A percentile compares a stretch with the other conserved stretches of the same genome.
phyloP scores from a whole-genome alignment of 2,113 vertebrate genomes.

The Chlamydotis undulata region DNA sequence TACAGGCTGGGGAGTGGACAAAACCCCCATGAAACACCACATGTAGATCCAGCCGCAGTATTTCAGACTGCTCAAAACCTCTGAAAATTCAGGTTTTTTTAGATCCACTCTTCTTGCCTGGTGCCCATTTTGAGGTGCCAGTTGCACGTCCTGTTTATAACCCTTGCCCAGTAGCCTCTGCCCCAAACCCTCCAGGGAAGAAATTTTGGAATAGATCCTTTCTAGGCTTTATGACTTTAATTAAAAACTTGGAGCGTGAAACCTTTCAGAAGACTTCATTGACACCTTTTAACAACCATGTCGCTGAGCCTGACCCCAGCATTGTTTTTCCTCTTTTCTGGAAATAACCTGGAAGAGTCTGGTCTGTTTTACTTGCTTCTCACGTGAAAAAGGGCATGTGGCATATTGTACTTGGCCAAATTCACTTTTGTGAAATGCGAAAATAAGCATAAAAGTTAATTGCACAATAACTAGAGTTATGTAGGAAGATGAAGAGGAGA shows the following conservation, averaged over 20 bases:
- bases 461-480: not conserved
- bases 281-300: not conserved
- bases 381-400: not conserved
- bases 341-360: not conserved
- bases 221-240: not conserved
- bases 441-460: not conserved
- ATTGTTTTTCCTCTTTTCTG: too few relatives aligned
- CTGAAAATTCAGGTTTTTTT: not conserved
- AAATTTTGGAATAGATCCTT: not conserved
- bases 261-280: not conserved
- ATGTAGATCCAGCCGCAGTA: rapidly evolving
- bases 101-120: not conserved
- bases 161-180: not conserved
- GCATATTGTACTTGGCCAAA: not conserved
- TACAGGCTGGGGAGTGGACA: not conserved
- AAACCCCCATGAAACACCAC: not conserved
- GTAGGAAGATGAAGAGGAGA: not conserved
- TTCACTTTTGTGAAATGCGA: not conserved
- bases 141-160: not conserved
- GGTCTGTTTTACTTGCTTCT: not conserved
- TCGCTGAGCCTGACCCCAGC: not conserved
- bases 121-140: not conserved
- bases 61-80: not conserved
- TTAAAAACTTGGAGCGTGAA: not conserved
- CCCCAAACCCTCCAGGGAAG: not conserved